Evolutionary conservation across 2,797 vertebrate species (phyloP).

Genomic region (Hapalemur alaotrensis): DNA sequence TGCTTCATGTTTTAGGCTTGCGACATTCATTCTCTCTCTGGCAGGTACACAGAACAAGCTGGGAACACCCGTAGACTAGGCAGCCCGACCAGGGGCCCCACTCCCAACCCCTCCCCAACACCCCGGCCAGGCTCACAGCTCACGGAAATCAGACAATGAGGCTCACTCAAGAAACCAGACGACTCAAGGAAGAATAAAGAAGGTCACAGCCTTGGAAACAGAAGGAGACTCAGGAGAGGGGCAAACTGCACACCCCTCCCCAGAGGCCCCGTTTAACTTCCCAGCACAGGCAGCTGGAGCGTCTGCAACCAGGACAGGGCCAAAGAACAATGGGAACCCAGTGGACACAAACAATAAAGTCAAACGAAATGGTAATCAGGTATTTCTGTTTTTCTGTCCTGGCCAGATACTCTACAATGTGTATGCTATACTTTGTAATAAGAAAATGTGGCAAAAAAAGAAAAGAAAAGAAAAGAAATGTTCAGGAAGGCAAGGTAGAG

Average conservation of each 20-base stretch:
- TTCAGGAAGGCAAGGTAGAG: neutral
- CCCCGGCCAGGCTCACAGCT: neutral
- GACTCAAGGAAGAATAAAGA: neutral
- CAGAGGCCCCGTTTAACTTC: neutral
- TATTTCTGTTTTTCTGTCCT: neutral
- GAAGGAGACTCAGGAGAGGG: fast-evolving
- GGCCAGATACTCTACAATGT: neutral
- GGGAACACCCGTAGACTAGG: fast-evolving
- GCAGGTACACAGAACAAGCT: fast-evolving
- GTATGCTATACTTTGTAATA: neutral
- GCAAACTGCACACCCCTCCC: neutral
- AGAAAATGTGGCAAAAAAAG: neutral
- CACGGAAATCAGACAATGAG: neutral
- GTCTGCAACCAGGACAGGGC: neutral
- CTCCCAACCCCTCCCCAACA: too few relatives aligned
- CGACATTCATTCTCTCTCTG: too few relatives aligned
- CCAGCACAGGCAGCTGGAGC: neutral
- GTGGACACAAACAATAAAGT: neutral
- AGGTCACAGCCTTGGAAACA: neutral
- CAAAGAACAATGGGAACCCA: neutral
- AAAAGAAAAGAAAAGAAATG: neutral
- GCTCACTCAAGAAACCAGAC: neutral
- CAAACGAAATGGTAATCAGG: fast-evolving
- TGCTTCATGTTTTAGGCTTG: fast-evolving
- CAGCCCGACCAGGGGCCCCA: fast-evolving